These are phyloP conservation scores for Sorex fumeus DNA, from an alignment of 2,113 vertebrate species.

Conservation along the genomic window DNA sequence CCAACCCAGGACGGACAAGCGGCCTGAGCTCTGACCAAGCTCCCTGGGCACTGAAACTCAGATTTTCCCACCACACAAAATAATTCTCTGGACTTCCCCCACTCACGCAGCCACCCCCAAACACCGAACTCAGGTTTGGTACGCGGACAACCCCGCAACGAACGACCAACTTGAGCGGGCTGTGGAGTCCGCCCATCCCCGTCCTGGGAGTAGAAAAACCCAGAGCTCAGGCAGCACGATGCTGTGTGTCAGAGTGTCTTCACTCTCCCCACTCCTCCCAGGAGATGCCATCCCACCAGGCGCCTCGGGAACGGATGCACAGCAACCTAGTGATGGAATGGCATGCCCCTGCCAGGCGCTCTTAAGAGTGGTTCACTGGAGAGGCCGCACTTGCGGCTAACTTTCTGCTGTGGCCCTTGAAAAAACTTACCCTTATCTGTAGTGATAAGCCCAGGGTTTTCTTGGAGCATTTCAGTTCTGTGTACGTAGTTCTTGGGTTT, in stretches of 20 bases:
- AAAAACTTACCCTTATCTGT: neutral
- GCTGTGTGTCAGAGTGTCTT: neutral
- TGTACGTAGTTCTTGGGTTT: neutral
- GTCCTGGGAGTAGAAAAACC: neutral
- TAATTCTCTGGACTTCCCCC: neutral
- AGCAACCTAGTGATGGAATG: conserved; percentile 6
- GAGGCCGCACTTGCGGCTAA: neutral
- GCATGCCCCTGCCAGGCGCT: neutral
- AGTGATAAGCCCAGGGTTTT: conserved; percentile 25
- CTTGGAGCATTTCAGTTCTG: neutral
- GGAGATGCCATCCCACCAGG: neutral
- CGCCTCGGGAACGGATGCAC: neutral
- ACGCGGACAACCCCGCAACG: neutral
- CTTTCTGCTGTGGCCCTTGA: neutral
- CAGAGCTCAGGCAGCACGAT: neutral
- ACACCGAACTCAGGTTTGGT: neutral
- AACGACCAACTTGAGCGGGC: neutral
- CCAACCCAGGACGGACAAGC: neutral
- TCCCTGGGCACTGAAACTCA: neutral
- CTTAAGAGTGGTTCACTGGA: neutral
- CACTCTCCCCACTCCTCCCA: neutral
- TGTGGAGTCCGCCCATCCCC: neutral
- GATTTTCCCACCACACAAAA: neutral
- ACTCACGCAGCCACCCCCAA: conserved; percentile 11
- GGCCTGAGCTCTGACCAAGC: neutral